Evolutionary conservation across 2,888 invertebrate species (phyloP), one percentile per base, ranked within the genome.

Genomic region (Cryptus viduatorius): DNA sequence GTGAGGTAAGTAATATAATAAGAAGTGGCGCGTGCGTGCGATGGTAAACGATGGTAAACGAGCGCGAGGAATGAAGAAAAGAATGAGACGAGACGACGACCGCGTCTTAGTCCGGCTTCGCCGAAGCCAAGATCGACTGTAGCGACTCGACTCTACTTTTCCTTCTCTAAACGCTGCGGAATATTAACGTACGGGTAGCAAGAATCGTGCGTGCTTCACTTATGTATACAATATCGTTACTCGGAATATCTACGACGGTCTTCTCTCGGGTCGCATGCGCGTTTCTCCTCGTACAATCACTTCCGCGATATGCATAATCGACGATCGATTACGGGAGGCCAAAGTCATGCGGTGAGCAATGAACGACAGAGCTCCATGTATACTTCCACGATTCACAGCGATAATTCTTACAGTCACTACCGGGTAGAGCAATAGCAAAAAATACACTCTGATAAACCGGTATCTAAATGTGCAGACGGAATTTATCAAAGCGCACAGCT

Each of bases 81-180:
- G 73, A 68, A 79, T 79, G 61, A 29, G 82, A 71, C 69, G 82
- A 59, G 82, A 59, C 19, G 48, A 29, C 37, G 29, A 44, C 46
- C 29, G 61, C 46, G 77, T 48, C 69, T 65, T 75, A 48, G 84
- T 84, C 75, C 37, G 79, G 72, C 79, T 85, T 83, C 83, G 59
- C 77, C 73, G 83, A 80, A 83, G 82, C 71, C 83, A 50, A 75
- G 64, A 75, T 75, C 61, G 59, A 24, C 24, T 24, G 24, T 24
- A 24, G 24, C 59, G 73, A 48, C 73, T 46, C 24, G 61, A 48
- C 19, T 50, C 29, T 29, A 29, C 5, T 37, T 37, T 61, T 29
- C 59, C 59, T 29, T 4, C 4, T 61, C 29, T 61, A 61, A 61
- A 61, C 59, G 14, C 59, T 31, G 59, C 29, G 24, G 59, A 61